Percentiles rank a stretch among this genome's conserved stretches.
These are phyloP conservation scores for Zaprionus africanus DNA, from an alignment of 1,140 invertebrate species.

Conservation along the genomic window DNA sequence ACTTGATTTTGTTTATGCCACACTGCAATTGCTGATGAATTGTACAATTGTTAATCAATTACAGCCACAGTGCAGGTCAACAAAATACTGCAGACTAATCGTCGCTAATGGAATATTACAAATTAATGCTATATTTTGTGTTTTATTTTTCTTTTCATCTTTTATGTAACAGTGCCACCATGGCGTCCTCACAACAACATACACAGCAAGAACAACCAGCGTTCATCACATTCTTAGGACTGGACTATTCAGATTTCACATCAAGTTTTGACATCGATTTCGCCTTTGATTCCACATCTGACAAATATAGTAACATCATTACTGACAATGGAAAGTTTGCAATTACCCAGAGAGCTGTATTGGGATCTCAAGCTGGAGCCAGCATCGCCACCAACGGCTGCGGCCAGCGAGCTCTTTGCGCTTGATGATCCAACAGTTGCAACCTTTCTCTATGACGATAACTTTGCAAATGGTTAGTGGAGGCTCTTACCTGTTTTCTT, in stretches of 20 bases:
- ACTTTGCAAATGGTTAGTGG: conserved; percentile 79
- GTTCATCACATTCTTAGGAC: conserved; percentile 60
- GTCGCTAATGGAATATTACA: conserved; percentile 10
- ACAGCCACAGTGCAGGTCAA: conserved; percentile 41
- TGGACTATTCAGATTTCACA: conserved; percentile 59
- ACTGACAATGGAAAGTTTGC: conserved; percentile 76
- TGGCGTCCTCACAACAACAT: conserved; percentile 76
- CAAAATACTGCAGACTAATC: conserved; percentile 29
- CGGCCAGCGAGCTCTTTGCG: conserved; percentile 71
- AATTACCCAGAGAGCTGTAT: conserved; percentile 72
- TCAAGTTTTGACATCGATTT: conserved; percentile 49
- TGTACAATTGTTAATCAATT: conserved; percentile 28
- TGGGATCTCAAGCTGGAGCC: conserved; percentile 81
- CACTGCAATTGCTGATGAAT: conserved; percentile 19
- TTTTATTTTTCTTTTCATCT: conserved; percentile 8
- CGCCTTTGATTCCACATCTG: conserved; percentile 40
- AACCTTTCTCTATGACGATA: conserved; percentile 71
- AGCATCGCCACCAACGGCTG: conserved; percentile 57
- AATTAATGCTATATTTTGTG: conserved; percentile 13
- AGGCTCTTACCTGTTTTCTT: not conserved
- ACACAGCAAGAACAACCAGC: conserved; percentile 55
- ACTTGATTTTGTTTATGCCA: conserved; percentile 25
- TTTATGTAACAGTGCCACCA: conserved; percentile 68
- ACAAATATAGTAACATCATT: conserved; percentile 26
- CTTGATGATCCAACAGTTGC: conserved; percentile 57